Base-by-base conservation (phyloP, 2,797 vertebrate genomes). In the Protonibea diacanthus region DNA sequence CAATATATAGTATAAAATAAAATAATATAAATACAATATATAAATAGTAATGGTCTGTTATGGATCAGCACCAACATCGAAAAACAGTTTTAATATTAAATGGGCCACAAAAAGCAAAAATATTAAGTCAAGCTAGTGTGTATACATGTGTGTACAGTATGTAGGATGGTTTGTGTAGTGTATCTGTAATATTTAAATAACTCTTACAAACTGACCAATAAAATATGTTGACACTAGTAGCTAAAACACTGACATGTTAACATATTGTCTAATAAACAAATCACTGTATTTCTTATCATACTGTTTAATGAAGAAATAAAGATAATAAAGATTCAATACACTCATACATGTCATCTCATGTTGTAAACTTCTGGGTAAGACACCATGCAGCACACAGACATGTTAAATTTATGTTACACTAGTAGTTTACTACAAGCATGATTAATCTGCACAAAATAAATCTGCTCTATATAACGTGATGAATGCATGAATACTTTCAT, bases 401-500 rank as follows among this genome's bases (percentile, higher is more conserved):
- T 29, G 38, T n/a, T 52, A 0, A 25, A 25, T 65, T 9, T 4
- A 68, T 64, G 33, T 49, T 33, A 29, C 33, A 42, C 18, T 27
- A 27, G 23, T 56, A 27, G 7, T 62, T 52, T 29, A n/a, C 17
- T 29, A 49, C 18, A 57, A 27, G 29, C n/a, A 48, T 5, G 2
- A 23, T 25, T 42, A 21, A 70, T 57, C 25, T 56, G 27, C 7
- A 71, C 7, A 70, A 59, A 21, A 63, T 52, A 17, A 76, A 42
- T 61, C 5, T 4, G 48, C 21, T 65, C 73, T 56, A 40, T 60
- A 51, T 69, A 4, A 78, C 66, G 45, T 63, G 10, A 64, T 63
- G 8, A 64, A 47, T 71, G 5, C 20, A 77, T 47, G 12, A 55
- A 72, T 33, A 27, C 33, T 2, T 47, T 44, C 13, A 42, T 47